Percentiles rank a stretch among this genome's conserved stretches.
Evolutionary conservation across 2,888 invertebrate genomes (phyloP).

Genomic region (Mechanitis mazaeus): DNA sequence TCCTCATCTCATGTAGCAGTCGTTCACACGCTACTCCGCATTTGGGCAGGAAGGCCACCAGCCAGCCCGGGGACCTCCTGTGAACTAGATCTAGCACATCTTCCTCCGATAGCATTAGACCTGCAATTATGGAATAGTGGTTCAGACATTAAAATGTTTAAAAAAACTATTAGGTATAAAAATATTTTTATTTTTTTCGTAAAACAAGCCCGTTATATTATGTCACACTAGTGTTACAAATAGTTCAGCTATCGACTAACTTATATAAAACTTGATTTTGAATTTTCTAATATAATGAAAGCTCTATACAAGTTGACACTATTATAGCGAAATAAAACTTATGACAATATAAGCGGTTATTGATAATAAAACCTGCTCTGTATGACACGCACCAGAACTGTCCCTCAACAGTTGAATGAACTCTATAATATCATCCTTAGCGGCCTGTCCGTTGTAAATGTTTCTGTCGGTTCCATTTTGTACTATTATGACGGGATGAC

Average conservation of each 20-base stretch:
- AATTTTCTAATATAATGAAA: too few relatives aligned
- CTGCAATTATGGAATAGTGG: background rate
- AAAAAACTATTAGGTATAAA: too few relatives aligned
- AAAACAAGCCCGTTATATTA: too few relatives aligned
- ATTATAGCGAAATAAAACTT: background rate
- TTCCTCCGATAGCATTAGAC: conserved; percentile 40
- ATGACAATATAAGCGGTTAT: background rate
- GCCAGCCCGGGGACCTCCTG: conserved; percentile 50
- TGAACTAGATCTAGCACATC: conserved; percentile 52
- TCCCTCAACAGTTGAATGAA: conserved; percentile 50
- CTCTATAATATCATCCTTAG: conserved; percentile 43
- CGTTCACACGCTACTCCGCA: conserved; percentile 47
- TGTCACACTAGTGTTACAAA: too few relatives aligned
- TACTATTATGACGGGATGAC: conserved; percentile 43
- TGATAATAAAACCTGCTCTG: background rate
- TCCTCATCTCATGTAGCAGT: conserved; percentile 49
- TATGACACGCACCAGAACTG: conserved; percentile 29
- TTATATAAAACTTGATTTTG: too few relatives aligned
- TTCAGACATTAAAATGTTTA: too few relatives aligned
- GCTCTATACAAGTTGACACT: too few relatives aligned
- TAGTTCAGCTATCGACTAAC: too few relatives aligned
- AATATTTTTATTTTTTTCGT: too few relatives aligned
- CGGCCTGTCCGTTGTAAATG: conserved; percentile 40
- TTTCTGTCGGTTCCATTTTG: conserved; percentile 43
- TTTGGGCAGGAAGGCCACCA: conserved; percentile 57